A percentile compares a stretch with the other conserved stretches of the same genome.
phyloP scores from a whole-genome alignment of 2,797 vertebrate species.

The Sternotherus odoratus region DNA sequence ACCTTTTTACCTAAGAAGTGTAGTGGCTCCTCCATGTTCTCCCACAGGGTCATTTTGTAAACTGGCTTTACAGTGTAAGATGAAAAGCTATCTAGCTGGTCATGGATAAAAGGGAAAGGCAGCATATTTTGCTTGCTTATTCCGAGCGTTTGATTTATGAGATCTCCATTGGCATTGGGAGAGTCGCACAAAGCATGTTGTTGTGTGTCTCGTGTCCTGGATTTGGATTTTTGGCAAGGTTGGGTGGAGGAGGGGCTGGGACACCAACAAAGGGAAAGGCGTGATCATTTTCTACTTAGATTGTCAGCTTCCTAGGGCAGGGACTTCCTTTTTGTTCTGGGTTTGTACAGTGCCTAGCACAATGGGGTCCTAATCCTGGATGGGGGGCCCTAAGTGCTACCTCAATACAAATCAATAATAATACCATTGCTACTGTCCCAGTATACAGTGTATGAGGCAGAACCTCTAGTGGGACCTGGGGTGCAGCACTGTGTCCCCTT shows the following conservation, averaged over 20 bases:
- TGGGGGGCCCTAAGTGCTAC: too few relatives aligned
- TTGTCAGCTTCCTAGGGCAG: background rate
- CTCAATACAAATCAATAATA: background rate
- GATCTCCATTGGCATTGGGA: background rate
- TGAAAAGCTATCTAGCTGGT: slow-evolving; percentile 27
- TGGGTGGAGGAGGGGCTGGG: background rate
- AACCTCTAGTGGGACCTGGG: background rate
- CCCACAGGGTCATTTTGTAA: background rate
- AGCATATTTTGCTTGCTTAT: background rate
- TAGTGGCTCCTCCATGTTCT: background rate
- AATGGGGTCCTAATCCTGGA: background rate
- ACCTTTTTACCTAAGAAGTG: too few relatives aligned
- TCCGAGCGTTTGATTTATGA: background rate
- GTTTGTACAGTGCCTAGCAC: background rate
- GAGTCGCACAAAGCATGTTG: background rate
- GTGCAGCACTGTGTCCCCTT: background rate
- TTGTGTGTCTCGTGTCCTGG: background rate
- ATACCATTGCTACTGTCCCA: background rate
- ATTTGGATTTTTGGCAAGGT: background rate
- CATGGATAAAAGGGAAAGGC: background rate
- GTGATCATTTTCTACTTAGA: background rate
- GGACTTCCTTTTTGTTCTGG: background rate
- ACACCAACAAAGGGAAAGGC: background rate
- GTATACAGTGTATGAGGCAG: background rate
- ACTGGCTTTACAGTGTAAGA: slow-evolving; percentile 16